A percentile compares a stretch with the other conserved stretches of the same genome.
These are phyloP conservation scores for Dolichallabes microphthalmus DNA, from an alignment of 2,113 vertebrate genomes.

Conservation along the genomic window DNA sequence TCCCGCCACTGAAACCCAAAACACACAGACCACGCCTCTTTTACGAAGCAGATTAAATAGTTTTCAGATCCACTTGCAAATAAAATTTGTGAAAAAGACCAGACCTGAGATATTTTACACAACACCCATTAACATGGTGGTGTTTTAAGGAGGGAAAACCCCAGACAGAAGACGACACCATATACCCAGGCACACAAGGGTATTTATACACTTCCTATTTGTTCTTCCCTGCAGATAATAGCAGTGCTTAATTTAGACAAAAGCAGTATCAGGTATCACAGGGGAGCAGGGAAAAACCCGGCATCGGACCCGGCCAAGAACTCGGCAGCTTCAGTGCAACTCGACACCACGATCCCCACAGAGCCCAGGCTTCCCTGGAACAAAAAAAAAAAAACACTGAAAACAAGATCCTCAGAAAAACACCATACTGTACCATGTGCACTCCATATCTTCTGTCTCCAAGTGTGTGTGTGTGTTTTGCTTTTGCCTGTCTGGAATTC, in stretches of 20 bases:
- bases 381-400: constrained; percentile 27
- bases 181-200: background rate
- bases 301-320: constrained; percentile 13
- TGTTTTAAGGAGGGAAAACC: background rate
- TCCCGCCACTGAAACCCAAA: background rate
- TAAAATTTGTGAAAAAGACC: background rate
- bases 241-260: constrained; percentile 33
- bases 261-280: constrained; percentile 27
- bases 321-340: constrained; percentile 6
- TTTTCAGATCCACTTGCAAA: background rate
- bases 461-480: constrained; percentile 7
- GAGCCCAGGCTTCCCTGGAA: constrained; percentile 16
- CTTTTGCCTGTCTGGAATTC: constrained; percentile 38
- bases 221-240: constrained; percentile 3
- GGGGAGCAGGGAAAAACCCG: constrained; percentile 37
- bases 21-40: background rate
- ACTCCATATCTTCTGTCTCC: background rate
- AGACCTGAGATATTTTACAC: background rate
- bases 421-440: background rate
- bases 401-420: constrained; percentile 29
- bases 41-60: background rate
- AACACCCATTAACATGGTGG: background rate
- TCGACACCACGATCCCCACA: background rate
- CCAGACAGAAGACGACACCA: background rate
- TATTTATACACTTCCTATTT: background rate